Base-by-base conservation (phyloP, 2,888 invertebrate species). In the Drosophila falleni region DNA sequence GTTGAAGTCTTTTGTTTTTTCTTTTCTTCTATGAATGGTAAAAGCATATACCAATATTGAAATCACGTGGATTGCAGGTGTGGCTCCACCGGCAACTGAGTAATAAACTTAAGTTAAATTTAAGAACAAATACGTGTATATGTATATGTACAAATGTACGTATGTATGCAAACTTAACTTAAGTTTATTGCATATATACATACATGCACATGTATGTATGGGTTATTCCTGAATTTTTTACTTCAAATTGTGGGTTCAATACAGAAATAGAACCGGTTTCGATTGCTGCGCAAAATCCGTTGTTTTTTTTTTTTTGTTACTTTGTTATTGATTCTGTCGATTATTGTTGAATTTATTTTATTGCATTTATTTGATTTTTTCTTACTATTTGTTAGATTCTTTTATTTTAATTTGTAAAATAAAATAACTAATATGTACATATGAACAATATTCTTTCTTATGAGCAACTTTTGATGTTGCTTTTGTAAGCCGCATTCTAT, bases 1-100 rank as follows among this genome's bases (percentile, higher is more conserved):
- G 67, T 78, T 79, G 68, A 78, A 78, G 78, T 78, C 78, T 78
- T 79, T 79, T 75, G 74, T 74, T 78, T 26, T 23, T 11, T 29
- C 6, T 29, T 29, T 61, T 41, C 19, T 33, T 50, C 46, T 26
- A 29, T 74, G 6, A 35, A 26, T 41, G 37, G 26, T 50, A 50
- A 64, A 16, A 39, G 31, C 42, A 56, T 55, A 64, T 26, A 10
- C 16, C 55, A 77, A 72, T 75, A 77, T 56, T 77, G 67, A 51
- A 67, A 75, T 35, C 62, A 49, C 55, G 19, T n/a, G 31, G 62
- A 55, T 37, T 65, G 47, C 77, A 76, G 77, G 72, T 72, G 74
- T 75, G 72, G 74, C 62, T 49, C 31, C 37, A 58, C 71, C 76
- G 76, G 61, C 71, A 70, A 53, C 29, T 42, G 37, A 46, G 11